Conservation (phyloP, 2,113 vertebrate genomes). For the Pseudonaja textilis region DNA sequence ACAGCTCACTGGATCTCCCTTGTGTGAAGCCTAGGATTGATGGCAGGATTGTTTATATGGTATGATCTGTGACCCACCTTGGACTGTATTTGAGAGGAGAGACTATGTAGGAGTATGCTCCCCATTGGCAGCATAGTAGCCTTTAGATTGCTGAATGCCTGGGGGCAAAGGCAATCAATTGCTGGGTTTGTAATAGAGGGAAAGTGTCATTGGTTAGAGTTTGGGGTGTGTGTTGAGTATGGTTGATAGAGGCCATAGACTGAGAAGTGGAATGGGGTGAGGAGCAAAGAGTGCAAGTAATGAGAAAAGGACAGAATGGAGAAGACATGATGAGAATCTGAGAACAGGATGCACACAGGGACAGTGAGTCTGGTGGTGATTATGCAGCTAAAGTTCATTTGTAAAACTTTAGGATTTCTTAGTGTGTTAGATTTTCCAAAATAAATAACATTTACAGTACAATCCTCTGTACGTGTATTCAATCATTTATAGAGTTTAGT, state of each 20-base stretch:
- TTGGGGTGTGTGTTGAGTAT: not conserved
- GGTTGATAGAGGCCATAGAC: not conserved
- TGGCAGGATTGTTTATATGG: not conserved
- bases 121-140: not conserved
- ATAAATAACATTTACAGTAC: not conserved
- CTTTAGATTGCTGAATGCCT: not conserved
- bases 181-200: not conserved
- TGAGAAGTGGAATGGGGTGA: not conserved
- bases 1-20: not conserved
- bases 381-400: not conserved
- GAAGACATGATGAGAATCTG: not conserved
- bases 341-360: not conserved
- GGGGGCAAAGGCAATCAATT: not conserved
- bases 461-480: not conserved
- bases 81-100: not conserved
- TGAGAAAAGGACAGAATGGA: not conserved
- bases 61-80: not conserved
- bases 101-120: not conserved
- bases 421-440: not conserved
- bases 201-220: not conserved
- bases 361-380: not conserved
- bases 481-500: not conserved
- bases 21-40: not conserved
- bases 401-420: not conserved
- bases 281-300: not conserved